phyloP scores from a whole-genome alignment of 2,888 invertebrate genomes.

The Cotesia congregata region DNA sequence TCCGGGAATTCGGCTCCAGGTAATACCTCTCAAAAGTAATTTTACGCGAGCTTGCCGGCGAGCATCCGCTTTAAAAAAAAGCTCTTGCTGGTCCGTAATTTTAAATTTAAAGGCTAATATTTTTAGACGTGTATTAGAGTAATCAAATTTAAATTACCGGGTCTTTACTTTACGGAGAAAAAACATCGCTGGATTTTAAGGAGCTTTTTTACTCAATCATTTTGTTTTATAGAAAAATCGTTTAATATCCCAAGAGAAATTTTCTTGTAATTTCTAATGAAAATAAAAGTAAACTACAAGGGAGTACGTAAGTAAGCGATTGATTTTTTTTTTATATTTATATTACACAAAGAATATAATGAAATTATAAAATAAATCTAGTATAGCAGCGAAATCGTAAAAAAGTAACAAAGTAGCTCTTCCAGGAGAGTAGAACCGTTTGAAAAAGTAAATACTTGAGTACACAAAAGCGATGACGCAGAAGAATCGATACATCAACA shows the following conservation, averaged over 20 bases:
- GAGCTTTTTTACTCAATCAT: too few relatives aligned
- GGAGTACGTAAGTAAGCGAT: too few relatives aligned
- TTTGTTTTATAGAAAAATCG: too few relatives aligned
- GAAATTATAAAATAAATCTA: too few relatives aligned
- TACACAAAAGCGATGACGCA: background rate
- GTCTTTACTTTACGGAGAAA: background rate
- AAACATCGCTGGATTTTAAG: too few relatives aligned
- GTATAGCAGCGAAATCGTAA: too few relatives aligned
- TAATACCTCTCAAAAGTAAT: conserved; percentile 35
- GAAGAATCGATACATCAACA: background rate
- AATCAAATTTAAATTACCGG: background rate
- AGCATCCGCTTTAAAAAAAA: background rate
- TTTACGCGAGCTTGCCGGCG: conserved; percentile 19
- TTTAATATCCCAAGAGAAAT: too few relatives aligned
- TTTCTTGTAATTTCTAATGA: too few relatives aligned
- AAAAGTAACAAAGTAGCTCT: too few relatives aligned
- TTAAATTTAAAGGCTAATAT: background rate
- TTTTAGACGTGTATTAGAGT: background rate
- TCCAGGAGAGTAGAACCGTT: background rate
- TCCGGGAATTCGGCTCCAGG: conserved; percentile 24
- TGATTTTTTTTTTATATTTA: too few relatives aligned
- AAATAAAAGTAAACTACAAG: too few relatives aligned
- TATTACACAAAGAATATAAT: too few relatives aligned
- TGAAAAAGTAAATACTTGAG: background rate
- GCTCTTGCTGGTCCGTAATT: conserved; percentile 13